Base-by-base conservation (phyloP, 2,888 invertebrate species). In the Synanthedon vespiformis region DNA sequence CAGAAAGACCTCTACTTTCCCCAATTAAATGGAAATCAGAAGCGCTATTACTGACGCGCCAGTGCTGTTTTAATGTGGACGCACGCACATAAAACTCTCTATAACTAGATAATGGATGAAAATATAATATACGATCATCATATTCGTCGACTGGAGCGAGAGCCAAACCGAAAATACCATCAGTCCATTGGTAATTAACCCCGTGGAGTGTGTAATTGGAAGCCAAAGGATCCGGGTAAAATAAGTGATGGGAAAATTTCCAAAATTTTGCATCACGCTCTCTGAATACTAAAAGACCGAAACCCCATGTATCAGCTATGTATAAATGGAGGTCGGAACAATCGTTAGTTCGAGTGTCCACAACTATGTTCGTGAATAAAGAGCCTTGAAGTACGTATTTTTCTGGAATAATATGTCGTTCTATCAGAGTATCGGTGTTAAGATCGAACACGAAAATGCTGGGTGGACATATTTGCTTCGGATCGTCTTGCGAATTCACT, bases 91-190 rank as follows among this genome's bases (percentile, higher is more conserved):
- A 90, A 72, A 94, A 95, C 70, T 95, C 94, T 61, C 92, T 89
- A 63, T 91, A 92, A 69, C 94, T 94, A 1, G 95, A 93, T 91
- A 95, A 90, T 0, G 95, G 91, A 74, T 95, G 94, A 70, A 94
- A 95, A 67, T 91, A 95, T 22, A 95, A 69, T 3, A 90, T 83
- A 51, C 93, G 87, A 51, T 94, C 92, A 16, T 79, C 68, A 13
- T 74, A 70, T 48, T 77, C 64, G 52, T 81, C 67, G 2, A 80
- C 68, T 2, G 92, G 91, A n/a, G 92, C 90, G 49, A 94, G 67
- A 0, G 94, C 90, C 60, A 94, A 76, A 0, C 94, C 94, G 65
- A 95, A 94, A 18, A 95, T 89, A 0, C 95, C 95, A 66, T 95
- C 95, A 6, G 92, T 87, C 95, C 94, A 95, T 65, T 94, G 92